Evolutionary conservation across 2,113 vertebrate genomes (phyloP), one percentile per base, ranked within the genome.

Genomic region (Centropus unirufus): DNA sequence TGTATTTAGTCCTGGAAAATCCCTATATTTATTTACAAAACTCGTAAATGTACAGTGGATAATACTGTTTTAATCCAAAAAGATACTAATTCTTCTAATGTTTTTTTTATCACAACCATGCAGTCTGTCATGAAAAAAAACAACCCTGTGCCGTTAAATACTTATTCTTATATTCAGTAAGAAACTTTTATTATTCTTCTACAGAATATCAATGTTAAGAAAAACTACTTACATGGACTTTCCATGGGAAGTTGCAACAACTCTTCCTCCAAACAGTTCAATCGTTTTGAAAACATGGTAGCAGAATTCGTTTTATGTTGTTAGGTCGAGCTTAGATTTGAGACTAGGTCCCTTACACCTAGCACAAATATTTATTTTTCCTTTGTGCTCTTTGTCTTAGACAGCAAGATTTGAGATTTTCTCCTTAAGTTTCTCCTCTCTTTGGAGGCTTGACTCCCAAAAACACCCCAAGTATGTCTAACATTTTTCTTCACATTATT

Each of bases 271-370:
- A 77, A 73, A 2, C 3, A 23, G 4, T 83, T 87, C 47, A 80
- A 68, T 0, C 0, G 0, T 44, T 8, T 23, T 8, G 39, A 79
- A 79, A 68, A 30, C 8, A 15, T 54, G 16, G 2, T 27, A 30
- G 54, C 3, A 29, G 22, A 51, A 30, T 12, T 46, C 2, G 5
- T 8, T 54, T 16, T 40, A 54, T 0, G 1, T 22, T 30, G 18
- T 12, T 19, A 63, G 2, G 1, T 2, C 59, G 21, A 80, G 18
- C 5, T 64, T 44, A 5, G 1, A 32, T 32, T 47, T 52, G 14
- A 55, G 9, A 23, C 17, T 23, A 3, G 4, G 5, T 29, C 9
- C 6, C 8, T 29, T 52, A 4, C 5, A 17, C 10, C 15, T 57
- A 63, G 26, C 26, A 29, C 12, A 49, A 54, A 61, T 12, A 36